phyloP scores from a whole-genome alignment of 2,888 invertebrate species.

The Melanostoma mellinum region DNA sequence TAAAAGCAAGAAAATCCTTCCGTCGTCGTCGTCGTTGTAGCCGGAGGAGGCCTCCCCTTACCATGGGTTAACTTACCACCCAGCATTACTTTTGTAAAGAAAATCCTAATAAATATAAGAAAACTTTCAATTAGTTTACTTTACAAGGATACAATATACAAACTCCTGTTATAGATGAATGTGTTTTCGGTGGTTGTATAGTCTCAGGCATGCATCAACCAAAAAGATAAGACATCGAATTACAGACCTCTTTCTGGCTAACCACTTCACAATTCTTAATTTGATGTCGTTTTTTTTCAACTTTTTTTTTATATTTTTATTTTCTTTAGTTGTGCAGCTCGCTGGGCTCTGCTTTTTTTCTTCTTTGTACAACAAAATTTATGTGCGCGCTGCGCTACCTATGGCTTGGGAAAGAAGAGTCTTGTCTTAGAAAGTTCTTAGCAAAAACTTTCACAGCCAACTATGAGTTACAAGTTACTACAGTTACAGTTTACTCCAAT shows the following conservation, averaged over 20 bases:
- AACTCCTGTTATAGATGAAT: slow-evolving; percentile 13
- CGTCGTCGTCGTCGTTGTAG: background rate
- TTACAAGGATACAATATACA: slow-evolving; percentile 39
- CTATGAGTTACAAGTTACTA: slow-evolving; percentile 50
- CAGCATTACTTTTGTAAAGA: slow-evolving; percentile 29
- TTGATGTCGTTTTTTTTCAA: slow-evolving; percentile 42
- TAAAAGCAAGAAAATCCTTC: slow-evolving; percentile 17
- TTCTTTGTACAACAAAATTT: slow-evolving; percentile 27
- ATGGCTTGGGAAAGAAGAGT: background rate
- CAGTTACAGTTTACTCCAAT: slow-evolving; percentile 40
- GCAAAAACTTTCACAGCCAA: slow-evolving; percentile 14
- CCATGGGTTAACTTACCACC: background rate
- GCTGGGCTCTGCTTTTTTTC: no score
- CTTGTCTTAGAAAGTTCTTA: slow-evolving; percentile 42
- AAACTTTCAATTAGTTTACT: slow-evolving; percentile 72
- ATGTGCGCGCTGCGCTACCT: slow-evolving; percentile 30
- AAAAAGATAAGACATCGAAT: slow-evolving; percentile 38
- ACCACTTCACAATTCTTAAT: slow-evolving; percentile 67
- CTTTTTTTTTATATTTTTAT: slow-evolving; percentile 28
- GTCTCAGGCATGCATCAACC: slow-evolving; percentile 34
- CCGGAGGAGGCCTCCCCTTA: slow-evolving; percentile 10
- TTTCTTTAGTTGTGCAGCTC: slow-evolving; percentile 18
- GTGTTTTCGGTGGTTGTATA: slow-evolving; percentile 13
- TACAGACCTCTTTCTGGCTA: slow-evolving; percentile 26
- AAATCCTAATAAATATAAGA: slow-evolving; percentile 62